Conservation (phyloP, 2,113 vertebrate genomes). For the Pteropus alecto region DNA sequence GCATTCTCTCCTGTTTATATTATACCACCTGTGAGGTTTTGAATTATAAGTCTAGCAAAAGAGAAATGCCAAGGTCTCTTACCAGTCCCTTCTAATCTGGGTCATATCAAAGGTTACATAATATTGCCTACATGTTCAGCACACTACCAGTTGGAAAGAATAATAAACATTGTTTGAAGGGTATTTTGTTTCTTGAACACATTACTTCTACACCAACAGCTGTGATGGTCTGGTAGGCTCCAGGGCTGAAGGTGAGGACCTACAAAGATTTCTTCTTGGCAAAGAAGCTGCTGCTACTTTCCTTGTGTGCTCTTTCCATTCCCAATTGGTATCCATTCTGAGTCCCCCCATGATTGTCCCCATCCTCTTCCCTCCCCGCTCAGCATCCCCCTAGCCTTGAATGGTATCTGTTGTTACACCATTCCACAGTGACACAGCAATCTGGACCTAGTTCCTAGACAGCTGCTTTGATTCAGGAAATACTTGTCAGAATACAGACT, state of each 20-base stretch:
- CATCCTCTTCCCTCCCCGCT: background rate
- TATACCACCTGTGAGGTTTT: background rate
- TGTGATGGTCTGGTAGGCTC: constrained; percentile 52
- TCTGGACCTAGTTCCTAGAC: constrained; percentile 42
- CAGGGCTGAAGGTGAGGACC: constrained; percentile 41
- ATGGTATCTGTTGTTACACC: constrained; percentile 31
- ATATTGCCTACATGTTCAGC: constrained; percentile 47
- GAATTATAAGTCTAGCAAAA: constrained; percentile 41
- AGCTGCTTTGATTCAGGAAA: constrained; percentile 60
- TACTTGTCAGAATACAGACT: constrained; percentile 64
- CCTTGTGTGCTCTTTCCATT: constrained; percentile 43
- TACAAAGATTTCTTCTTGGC: background rate
- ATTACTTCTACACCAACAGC: constrained; percentile 44
- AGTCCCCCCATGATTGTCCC: background rate
- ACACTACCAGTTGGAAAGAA: constrained; percentile 47
- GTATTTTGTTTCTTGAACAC: constrained; percentile 55
- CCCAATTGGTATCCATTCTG: constrained; percentile 54
- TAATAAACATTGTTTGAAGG: constrained; percentile 43
- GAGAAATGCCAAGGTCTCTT: constrained; percentile 45
- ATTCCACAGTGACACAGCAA: background rate
- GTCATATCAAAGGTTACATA: constrained; percentile 44
- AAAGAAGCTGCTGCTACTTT: constrained; percentile 27
- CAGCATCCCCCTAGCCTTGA: background rate
- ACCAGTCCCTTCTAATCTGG: constrained; percentile 50
- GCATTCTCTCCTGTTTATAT: background rate